Percentiles rank a stretch among this genome's conserved stretches.
Conservation (phyloP, 2,888 invertebrate genomes). For the Hemaris fuciformis region DNA sequence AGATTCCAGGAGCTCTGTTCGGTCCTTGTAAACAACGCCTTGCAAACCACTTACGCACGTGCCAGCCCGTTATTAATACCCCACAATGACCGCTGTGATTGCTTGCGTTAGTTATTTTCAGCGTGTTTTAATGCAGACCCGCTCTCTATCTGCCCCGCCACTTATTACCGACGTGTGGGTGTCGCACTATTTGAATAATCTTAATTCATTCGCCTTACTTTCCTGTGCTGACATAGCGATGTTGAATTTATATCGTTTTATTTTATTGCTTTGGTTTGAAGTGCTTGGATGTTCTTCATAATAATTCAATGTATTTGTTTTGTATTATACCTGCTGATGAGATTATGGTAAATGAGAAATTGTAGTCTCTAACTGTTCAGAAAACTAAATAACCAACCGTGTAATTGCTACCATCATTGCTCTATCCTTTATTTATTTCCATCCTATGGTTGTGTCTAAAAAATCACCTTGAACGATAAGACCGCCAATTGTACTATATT, state of each 20-base stretch:
- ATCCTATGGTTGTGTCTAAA: too few species aligned
- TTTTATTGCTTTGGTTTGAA: too few species aligned
- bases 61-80: slow-evolving; percentile 61
- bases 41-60: slow-evolving; percentile 48
- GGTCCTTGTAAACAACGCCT: slow-evolving; percentile 1
- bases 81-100: slow-evolving; percentile 54
- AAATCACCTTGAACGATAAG: too few species aligned
- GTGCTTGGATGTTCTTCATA: too few species aligned
- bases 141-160: slow-evolving; percentile 30
- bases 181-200: slow-evolving; percentile 34
- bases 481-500: too few species aligned
- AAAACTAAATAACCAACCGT: too few species aligned
- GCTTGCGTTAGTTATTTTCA: slow-evolving; percentile 56
- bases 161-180: slow-evolving; percentile 45
- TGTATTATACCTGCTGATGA: too few species aligned
- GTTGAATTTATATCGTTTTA: background rate
- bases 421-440: too few species aligned
- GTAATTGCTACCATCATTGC: too few species aligned
- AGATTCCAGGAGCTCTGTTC: background rate
- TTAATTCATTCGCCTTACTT: slow-evolving; percentile 24
- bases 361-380: too few species aligned
- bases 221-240: background rate
- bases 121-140: slow-evolving; percentile 46
- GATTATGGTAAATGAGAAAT: too few species aligned
- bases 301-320: too few species aligned